These are phyloP conservation scores for Heliothis virescens DNA, from an alignment of 1,140 invertebrate species.

Conservation along the genomic window DNA sequence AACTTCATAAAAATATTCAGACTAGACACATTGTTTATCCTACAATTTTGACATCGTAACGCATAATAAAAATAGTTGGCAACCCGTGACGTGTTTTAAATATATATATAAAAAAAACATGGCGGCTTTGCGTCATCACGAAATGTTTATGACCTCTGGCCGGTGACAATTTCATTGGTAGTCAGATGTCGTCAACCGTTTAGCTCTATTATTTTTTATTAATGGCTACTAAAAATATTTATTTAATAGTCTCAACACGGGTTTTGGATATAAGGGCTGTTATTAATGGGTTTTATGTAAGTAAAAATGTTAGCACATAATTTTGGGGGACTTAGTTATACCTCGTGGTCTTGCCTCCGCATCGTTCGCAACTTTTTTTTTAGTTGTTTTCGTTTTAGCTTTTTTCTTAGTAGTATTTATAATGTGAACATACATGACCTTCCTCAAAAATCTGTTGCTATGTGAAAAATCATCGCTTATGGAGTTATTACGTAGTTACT, in stretches of 20 bases:
- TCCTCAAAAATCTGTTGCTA: no score
- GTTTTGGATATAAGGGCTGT: constrained; percentile 54
- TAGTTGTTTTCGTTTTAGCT: background rate
- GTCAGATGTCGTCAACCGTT: constrained; percentile 51
- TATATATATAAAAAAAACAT: constrained; percentile 29
- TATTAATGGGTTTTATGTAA: constrained; percentile 20
- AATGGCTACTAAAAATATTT: constrained; percentile 38
- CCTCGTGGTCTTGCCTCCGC: no score
- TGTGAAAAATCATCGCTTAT: no score
- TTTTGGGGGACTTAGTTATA: background rate
- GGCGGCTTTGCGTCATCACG: constrained; percentile 29
- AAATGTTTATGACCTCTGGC: constrained; percentile 53
- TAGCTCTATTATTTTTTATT: constrained; percentile 44
- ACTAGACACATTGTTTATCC: constrained; percentile 56
- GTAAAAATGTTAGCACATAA: constrained; percentile 16
- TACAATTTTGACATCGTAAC: constrained; percentile 65
- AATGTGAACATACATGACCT: no score
- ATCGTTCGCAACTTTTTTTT: background rate
- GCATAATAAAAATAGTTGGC: constrained; percentile 75
- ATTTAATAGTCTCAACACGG: constrained; percentile 47
- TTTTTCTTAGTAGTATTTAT: no score
- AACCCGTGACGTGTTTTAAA: constrained; percentile 45
- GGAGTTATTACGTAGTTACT: no score
- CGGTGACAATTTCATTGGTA: constrained; percentile 57
- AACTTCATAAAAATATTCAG: no score